phyloP scores from a whole-genome alignment of 2,113 vertebrate species.

The Barnardius zonarius region DNA sequence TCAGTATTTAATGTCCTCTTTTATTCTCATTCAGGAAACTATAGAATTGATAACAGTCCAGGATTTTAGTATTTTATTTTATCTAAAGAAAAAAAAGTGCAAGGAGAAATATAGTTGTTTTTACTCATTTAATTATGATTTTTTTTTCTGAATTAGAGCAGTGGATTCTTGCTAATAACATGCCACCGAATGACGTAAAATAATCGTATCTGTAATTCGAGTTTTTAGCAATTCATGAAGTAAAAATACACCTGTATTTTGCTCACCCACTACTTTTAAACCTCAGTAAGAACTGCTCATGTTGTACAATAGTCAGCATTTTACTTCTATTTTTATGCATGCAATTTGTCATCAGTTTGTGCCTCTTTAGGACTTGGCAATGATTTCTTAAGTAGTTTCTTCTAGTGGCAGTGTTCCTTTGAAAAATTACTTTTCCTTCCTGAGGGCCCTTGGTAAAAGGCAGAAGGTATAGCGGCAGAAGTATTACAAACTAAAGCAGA shows the following conservation, averaged over 20 bases:
- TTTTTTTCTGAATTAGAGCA: background rate
- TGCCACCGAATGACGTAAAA: background rate
- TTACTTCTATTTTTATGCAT: slow-evolving; percentile 21
- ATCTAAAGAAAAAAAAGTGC: background rate
- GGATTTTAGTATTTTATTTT: slow-evolving; percentile 13
- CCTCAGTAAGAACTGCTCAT: background rate
- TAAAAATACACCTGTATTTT: slow-evolving; percentile 3
- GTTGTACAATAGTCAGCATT: slow-evolving; percentile 19
- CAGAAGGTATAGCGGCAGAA: background rate
- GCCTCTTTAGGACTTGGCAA: background rate
- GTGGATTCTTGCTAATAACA: background rate
- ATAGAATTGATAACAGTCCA: background rate
- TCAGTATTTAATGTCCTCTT: background rate
- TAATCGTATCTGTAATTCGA: background rate
- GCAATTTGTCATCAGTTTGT: slow-evolving; percentile 10
- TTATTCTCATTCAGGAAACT: background rate
- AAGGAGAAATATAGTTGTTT: background rate
- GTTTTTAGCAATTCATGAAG: background rate
- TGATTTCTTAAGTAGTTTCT: background rate
- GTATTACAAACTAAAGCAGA: slow-evolving; percentile 4
- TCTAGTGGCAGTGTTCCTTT: background rate
- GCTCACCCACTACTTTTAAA: background rate
- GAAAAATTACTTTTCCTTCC: background rate
- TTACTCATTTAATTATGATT: background rate
- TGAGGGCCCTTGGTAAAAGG: background rate